phyloP scores from a whole-genome alignment of 2,113 vertebrate genomes.

The Morphnarchus princeps region DNA sequence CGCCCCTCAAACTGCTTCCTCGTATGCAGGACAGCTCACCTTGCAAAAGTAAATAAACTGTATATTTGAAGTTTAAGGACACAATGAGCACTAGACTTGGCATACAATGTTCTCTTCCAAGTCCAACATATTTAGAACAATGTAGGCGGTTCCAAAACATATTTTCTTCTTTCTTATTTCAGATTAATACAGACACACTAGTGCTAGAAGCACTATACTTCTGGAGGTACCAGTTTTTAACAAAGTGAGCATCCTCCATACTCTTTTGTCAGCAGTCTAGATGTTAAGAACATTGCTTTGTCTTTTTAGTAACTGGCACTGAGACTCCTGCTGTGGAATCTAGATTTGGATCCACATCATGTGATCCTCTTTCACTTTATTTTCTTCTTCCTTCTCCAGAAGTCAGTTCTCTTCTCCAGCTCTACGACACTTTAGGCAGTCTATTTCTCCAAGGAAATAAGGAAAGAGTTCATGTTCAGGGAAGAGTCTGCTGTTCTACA shows the following conservation, averaged over 20 bases:
- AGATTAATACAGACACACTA: background rate
- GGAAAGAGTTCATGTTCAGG: background rate
- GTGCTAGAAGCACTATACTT: background rate
- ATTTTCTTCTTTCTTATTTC: background rate
- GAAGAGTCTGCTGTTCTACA: background rate
- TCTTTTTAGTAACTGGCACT: background rate
- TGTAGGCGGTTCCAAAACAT: accelerated
- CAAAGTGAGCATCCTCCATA: background rate
- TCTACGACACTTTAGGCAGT: background rate
- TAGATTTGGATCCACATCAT: background rate
- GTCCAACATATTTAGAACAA: background rate
- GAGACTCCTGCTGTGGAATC: background rate
- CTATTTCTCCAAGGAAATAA: background rate
- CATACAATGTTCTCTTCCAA: background rate
- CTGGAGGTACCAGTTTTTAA: background rate
- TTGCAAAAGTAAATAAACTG: background rate
- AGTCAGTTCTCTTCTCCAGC: background rate
- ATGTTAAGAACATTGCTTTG: background rate
- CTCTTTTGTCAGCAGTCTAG: background rate
- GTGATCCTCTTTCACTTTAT: background rate
- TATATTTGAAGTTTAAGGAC: background rate
- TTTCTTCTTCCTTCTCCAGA: background rate
- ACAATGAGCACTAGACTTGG: background rate
- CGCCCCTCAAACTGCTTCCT: background rate
- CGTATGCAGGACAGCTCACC: background rate